Conservation (phyloP, 2,797 vertebrate genomes). For the Luscinia luscinia region DNA sequence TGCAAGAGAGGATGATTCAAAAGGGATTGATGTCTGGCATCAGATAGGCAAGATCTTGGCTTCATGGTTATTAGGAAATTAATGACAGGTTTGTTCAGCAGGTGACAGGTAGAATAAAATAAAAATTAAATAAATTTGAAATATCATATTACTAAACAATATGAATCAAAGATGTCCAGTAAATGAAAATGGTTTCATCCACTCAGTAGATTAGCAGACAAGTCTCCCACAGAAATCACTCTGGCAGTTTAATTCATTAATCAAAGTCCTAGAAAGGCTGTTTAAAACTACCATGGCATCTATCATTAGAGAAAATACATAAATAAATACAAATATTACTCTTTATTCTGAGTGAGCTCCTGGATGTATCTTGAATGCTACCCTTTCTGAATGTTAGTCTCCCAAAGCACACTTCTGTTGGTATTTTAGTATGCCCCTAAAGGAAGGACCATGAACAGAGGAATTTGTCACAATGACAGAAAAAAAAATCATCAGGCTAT, state of each 20-base stretch:
- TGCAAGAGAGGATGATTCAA: not conserved
- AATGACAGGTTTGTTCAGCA: constrained; percentile 22
- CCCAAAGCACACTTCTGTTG: not conserved
- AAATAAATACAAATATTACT: not conserved
- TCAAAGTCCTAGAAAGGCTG: not conserved
- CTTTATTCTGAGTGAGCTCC: not conserved
- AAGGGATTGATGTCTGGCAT: constrained; percentile 17
- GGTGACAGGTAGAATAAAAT: not conserved
- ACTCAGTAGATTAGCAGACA: not conserved
- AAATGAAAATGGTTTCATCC: not conserved
- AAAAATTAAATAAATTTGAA: constrained; percentile 1
- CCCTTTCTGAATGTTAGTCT: not conserved
- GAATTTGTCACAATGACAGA: not conserved
- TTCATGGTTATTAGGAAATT: not conserved
- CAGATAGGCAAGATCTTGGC: constrained; percentile 13
- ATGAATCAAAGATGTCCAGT: not conserved
- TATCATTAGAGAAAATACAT: not conserved
- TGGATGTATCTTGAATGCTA: not conserved
- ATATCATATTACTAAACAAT: not conserved
- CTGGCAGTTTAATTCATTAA: not conserved
- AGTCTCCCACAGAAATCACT: not conserved
- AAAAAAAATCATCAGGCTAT: not conserved
- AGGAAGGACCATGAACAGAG: not conserved
- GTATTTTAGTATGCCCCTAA: not conserved
- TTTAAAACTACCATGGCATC: not conserved